These are phyloP conservation scores for Cladopsammia gracilis DNA, from an alignment of 64 coral and sea anemone species.

Conservation along the genomic window DNA sequence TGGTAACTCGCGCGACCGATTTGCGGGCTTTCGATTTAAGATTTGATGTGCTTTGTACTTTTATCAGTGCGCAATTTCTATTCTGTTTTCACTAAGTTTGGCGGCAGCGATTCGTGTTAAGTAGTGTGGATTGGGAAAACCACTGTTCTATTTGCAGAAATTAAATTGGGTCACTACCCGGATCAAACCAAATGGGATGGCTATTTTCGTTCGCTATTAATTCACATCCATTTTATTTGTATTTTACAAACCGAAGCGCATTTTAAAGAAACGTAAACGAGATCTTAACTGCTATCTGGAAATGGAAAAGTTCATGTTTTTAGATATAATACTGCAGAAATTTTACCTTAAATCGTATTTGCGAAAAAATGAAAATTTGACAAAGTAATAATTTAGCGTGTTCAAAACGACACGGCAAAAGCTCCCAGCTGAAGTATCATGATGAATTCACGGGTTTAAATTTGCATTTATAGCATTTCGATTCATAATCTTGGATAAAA, in stretches of 20 bases:
- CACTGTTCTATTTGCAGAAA: conserved; percentile 26
- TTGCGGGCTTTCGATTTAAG: neutral
- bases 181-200: conserved; percentile 33
- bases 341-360: neutral
- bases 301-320: neutral
- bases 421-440: conserved; percentile 34
- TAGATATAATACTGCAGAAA: neutral
- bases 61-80: neutral
- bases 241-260: conserved; percentile 50
- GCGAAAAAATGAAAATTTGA: neutral
- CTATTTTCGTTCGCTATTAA: conserved; percentile 54
- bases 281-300: conserved; percentile 17
- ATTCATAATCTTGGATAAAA: conserved; percentile 31
- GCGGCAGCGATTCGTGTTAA: neutral
- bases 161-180: conserved; percentile 38
- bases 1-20: neutral
- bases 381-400: conserved; percentile 27
- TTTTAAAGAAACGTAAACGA: conserved; percentile 54
- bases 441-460: conserved; percentile 20
- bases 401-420: conserved; percentile 3
- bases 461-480: conserved; percentile 23
- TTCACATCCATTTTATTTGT: conserved; percentile 61
- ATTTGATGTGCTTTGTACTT: conserved; percentile 13
- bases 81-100: conserved; percentile 8
- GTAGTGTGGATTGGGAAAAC: neutral